phyloP scores from a whole-genome alignment of 2,113 vertebrate species.

The Pitta sordida region DNA sequence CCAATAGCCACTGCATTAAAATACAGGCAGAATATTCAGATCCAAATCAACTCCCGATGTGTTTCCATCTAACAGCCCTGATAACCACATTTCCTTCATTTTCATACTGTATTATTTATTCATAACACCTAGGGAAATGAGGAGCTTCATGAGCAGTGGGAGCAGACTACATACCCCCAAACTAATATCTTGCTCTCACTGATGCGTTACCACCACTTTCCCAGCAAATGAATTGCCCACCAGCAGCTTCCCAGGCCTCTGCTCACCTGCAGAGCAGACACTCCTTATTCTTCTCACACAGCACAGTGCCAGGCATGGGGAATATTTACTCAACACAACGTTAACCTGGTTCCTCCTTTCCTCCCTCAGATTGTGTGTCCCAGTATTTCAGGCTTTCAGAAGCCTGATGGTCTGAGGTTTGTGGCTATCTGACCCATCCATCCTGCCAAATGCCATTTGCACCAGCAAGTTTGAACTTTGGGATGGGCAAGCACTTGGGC shows the following conservation, averaged over 20 bases:
- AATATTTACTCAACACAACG: background rate
- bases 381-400: background rate
- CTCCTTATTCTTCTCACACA: background rate
- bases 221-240: background rate
- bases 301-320: rapidly evolving
- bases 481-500: background rate
- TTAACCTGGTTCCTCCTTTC: background rate
- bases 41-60: background rate
- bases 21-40: background rate
- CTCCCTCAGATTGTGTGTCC: background rate
- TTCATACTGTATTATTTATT: background rate
- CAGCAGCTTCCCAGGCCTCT: background rate
- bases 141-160: background rate
- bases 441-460: background rate
- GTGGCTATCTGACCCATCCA: background rate
- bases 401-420: background rate
- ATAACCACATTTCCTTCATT: slow-evolving; percentile 3
- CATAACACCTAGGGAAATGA: background rate
- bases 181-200: background rate
- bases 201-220: background rate
- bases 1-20: background rate
- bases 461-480: background rate
- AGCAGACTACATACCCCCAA: background rate
- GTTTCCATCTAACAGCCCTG: background rate
- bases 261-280: background rate